Conservation (phyloP, 2,797 vertebrate species). For the Graptemys geographica region DNA sequence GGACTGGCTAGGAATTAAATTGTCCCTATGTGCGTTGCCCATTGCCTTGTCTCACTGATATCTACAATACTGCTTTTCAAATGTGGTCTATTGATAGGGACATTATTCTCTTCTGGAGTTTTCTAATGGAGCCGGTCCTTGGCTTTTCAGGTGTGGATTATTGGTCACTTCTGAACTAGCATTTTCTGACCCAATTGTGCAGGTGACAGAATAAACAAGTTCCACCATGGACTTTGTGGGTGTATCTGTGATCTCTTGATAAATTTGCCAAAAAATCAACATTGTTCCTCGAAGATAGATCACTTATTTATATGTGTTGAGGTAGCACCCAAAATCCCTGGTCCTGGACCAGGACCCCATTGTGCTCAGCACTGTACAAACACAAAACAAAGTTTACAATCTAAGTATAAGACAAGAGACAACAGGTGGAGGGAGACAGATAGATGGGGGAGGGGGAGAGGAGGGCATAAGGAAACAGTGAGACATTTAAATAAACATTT, state of each 20-base stretch:
- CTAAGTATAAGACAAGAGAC: background rate
- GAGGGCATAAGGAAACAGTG: background rate
- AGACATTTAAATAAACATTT: background rate
- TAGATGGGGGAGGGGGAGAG: background rate
- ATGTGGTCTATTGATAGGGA: background rate
- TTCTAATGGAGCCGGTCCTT: background rate
- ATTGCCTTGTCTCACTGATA: background rate
- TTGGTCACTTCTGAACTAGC: background rate
- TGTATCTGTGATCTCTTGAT: accelerated
- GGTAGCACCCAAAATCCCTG: background rate
- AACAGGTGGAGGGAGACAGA: background rate
- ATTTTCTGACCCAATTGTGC: background rate
- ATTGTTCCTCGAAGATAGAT: background rate
- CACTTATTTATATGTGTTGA: background rate
- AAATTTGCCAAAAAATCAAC: background rate
- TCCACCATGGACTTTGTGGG: accelerated
- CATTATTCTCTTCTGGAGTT: background rate
- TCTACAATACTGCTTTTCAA: background rate
- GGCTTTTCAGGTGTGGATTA: background rate
- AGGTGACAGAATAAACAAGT: background rate
- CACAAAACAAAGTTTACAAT: background rate
- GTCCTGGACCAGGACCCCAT: background rate
- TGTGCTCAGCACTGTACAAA: background rate
- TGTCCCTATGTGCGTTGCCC: background rate
- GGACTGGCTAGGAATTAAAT: conserved; percentile 38